Evolutionary conservation across 2,797 vertebrate genomes (phyloP).

Genomic region (Artibeus jamaicensis): DNA sequence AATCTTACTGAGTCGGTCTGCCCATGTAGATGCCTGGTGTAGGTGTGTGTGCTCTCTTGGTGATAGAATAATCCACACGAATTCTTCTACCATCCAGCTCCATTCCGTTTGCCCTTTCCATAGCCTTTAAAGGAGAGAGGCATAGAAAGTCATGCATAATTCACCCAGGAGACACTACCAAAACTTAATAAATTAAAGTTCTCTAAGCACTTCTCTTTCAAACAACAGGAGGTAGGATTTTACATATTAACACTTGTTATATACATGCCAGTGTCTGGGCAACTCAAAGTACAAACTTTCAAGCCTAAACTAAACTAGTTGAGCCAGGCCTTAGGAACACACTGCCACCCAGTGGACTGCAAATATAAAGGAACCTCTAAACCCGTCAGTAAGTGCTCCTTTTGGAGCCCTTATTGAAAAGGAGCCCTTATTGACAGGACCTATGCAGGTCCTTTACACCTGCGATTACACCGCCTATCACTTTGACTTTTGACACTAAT

Average conservation of each 20-base stretch:
- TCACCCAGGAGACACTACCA: not conserved
- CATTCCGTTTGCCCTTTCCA: slow-evolving; percentile 97
- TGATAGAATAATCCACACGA: slow-evolving; percentile 95
- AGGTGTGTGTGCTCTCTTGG: slow-evolving; percentile 94
- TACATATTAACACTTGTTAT: not conserved
- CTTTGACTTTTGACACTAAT: not conserved
- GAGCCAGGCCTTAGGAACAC: not conserved
- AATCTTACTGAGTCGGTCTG: slow-evolving; percentile 92
- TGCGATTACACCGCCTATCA: not conserved
- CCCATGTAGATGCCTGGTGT: slow-evolving; percentile 98
- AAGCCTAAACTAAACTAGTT: not conserved
- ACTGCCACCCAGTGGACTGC: slow-evolving; percentile 49
- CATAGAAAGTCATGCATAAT: not conserved
- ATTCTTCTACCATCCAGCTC: slow-evolving; percentile 93
- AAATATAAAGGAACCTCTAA: slow-evolving; percentile 20
- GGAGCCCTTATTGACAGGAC: too few species aligned
- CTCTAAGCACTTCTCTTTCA: not conserved
- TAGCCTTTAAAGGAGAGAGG: slow-evolving; percentile 85
- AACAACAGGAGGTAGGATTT: not conserved
- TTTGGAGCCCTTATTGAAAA: too few species aligned
- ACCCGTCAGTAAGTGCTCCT: not conserved
- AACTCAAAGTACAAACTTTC: not conserved
- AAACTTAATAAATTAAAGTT: not conserved
- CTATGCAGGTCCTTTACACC: too few species aligned
- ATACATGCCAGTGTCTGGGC: not conserved